Base-by-base conservation (phyloP, 1,140 invertebrate species). In the Bombus huntii region DNA sequence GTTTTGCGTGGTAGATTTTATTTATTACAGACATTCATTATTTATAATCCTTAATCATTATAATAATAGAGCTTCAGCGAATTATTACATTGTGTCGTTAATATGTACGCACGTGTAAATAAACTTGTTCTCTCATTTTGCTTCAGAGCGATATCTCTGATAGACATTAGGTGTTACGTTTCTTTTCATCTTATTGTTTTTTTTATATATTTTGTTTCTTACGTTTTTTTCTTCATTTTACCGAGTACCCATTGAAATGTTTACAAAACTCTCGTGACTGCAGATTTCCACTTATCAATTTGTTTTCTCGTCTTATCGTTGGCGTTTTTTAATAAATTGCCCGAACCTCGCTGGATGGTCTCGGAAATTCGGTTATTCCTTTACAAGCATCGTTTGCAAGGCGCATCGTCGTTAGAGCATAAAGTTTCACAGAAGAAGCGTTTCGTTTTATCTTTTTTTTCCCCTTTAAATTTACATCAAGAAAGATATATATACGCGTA, bases 1-100 rank as follows among this genome's bases (percentile, higher is more conserved):
- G 90, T 89, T 93, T 94, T 94, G 92, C 92, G 92, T 94, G 92
- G 92, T 94, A 94, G 90, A 91, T 92, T 94, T 95, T 95, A 94
- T 95, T 95, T 91, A 94, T 95, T 95, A 95, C 94, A 94, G 94
- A 95, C 94, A 94, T 94, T 93, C 91, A 94, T 94, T 94, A 93
- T 93, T 93, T 92, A 95, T 95, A 94, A 94, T 95, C 89, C 93
- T 93, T 95, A 93, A 89, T 93, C 87, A 80, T 93, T 93, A 94
- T 93, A 92, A 89, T 94, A 94, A 89, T 94, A 94, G 92, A 94
- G 86, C 93, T 93, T 94, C 90, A 94, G 92, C 89, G 91, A 93
- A 94, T 92, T 86, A 91, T 89, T 91, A 91, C 87, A 91, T 91
- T 88, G 81, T 92, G 88, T 91, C 87, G 86, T 83, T 75, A 90